Percentiles rank a stretch among this genome's conserved stretches.
Conservation (phyloP, 1,140 invertebrate species). For the Papilio machaon region DNA sequence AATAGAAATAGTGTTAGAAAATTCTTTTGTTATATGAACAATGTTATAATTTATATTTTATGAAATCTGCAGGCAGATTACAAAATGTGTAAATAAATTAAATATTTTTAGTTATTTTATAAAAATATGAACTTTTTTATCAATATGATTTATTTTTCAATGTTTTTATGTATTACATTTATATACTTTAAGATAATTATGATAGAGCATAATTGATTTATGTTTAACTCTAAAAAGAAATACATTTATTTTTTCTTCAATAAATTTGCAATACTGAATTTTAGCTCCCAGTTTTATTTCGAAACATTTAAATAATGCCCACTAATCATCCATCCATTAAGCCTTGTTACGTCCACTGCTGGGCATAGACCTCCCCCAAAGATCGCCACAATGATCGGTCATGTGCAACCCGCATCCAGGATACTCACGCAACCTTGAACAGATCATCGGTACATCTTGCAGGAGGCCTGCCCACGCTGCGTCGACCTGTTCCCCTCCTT, state of each 20-base stretch:
- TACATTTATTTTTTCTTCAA: not conserved
- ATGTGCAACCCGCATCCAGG: too few relatives aligned
- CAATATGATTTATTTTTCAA: not conserved
- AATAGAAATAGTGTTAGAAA: not conserved
- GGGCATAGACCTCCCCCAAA: too few relatives aligned
- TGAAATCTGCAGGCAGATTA: constrained; percentile 27
- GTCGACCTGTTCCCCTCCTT: too few relatives aligned
- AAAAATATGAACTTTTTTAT: not conserved
- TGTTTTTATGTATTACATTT: not conserved
- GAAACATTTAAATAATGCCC: too few relatives aligned
- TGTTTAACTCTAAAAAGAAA: constrained; percentile 9
- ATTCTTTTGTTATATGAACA: not conserved
- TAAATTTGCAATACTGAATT: not conserved
- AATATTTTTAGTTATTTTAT: not conserved
- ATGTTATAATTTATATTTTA: not conserved
- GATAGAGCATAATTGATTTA: constrained; percentile 46
- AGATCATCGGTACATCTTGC: too few relatives aligned
- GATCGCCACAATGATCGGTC: too few relatives aligned
- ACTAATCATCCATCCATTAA: too few relatives aligned
- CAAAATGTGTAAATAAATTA: not conserved
- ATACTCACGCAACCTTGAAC: too few relatives aligned
- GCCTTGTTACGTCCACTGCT: too few relatives aligned
- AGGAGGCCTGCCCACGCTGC: too few relatives aligned
- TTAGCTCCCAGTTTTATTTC: not conserved
- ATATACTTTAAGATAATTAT: constrained; percentile 36